Conservation (phyloP, 2,888 invertebrate species). For the Agriopis marginaria region DNA sequence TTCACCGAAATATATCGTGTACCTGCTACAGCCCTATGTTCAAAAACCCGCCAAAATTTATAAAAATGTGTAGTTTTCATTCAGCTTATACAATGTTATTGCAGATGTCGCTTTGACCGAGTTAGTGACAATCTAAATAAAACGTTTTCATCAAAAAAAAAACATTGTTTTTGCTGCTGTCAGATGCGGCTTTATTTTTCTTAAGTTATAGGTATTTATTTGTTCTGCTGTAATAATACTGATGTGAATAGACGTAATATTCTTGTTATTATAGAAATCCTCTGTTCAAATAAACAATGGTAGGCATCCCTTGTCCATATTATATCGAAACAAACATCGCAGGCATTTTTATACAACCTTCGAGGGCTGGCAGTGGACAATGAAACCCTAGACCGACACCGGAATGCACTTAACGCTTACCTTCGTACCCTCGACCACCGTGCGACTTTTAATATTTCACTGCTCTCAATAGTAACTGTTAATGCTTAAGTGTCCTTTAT, state of each 20-base stretch:
- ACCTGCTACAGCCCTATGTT: too few species aligned
- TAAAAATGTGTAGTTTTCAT: too few species aligned
- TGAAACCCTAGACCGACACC: constrained; percentile 48
- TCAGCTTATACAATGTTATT: too few species aligned
- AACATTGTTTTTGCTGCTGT: too few species aligned
- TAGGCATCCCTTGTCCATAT: constrained; percentile 1
- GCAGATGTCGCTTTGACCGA: too few species aligned
- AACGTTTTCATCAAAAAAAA: too few species aligned
- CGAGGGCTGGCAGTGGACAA: constrained; percentile 37
- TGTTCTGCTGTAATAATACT: neutral
- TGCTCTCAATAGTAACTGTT: constrained; percentile 32
- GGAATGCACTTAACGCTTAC: constrained; percentile 57
- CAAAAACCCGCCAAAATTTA: too few species aligned
- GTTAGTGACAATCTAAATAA: too few species aligned
- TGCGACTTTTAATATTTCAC: constrained; percentile 54
- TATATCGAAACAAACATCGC: constrained; percentile 24
- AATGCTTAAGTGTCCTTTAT: neutral
- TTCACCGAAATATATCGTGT: too few species aligned
- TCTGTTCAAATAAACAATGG: neutral
- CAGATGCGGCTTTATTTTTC: too few species aligned
- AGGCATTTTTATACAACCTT: constrained; percentile 27
- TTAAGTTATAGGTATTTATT: neutral
- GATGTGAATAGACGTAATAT: neutral
- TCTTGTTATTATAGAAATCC: neutral
- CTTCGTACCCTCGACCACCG: constrained; percentile 49